A percentile compares a stretch with the other conserved stretches of the same genome.
These are phyloP conservation scores for Mus spretus DNA, from an alignment of 2,797 vertebrate genomes.

Conservation along the genomic window DNA sequence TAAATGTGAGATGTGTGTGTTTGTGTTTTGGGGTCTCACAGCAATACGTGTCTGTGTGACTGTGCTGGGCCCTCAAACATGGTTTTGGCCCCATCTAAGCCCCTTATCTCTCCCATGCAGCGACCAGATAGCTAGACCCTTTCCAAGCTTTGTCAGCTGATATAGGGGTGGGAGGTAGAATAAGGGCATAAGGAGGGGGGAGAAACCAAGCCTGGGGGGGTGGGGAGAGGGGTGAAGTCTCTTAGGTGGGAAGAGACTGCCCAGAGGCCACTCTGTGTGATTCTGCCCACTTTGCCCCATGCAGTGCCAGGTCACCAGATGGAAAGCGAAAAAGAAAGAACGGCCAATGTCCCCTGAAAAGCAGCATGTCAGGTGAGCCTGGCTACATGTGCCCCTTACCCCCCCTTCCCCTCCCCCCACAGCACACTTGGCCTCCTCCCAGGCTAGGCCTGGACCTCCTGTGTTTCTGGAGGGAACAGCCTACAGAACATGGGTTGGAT, in stretches of 20 bases:
- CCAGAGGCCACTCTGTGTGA: constrained; percentile 48
- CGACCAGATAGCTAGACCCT: constrained; percentile 64
- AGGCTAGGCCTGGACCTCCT: not conserved
- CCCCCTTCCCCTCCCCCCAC: not conserved
- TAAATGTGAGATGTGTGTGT: not conserved
- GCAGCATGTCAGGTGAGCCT: constrained; percentile 96
- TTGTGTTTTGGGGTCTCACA: constrained; percentile 17
- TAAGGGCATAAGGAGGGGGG: not conserved
- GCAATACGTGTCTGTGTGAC: not conserved
- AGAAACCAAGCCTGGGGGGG: not conserved
- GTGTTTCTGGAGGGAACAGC: not conserved
- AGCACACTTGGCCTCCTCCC: not conserved
- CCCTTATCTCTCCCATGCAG: constrained; percentile 64
- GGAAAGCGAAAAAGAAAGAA: constrained; percentile 99
- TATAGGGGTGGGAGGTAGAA: constrained; percentile 41
- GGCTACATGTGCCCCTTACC: not conserved
- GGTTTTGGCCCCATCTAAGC: constrained; percentile 31
- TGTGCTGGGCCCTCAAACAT: constrained; percentile 42
- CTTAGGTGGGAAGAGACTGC: not conserved
- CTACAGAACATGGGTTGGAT: not conserved
- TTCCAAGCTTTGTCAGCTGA: constrained; percentile 67
- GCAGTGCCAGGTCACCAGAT: constrained; percentile 96
- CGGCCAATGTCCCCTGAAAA: constrained; percentile 99
- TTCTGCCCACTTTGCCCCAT: constrained; percentile 56
- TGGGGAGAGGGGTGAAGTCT: not conserved